Evolutionary conservation across 2,888 invertebrate species (phyloP), one percentile per base, ranked within the genome.

Genomic region (Aelia acuminata): DNA sequence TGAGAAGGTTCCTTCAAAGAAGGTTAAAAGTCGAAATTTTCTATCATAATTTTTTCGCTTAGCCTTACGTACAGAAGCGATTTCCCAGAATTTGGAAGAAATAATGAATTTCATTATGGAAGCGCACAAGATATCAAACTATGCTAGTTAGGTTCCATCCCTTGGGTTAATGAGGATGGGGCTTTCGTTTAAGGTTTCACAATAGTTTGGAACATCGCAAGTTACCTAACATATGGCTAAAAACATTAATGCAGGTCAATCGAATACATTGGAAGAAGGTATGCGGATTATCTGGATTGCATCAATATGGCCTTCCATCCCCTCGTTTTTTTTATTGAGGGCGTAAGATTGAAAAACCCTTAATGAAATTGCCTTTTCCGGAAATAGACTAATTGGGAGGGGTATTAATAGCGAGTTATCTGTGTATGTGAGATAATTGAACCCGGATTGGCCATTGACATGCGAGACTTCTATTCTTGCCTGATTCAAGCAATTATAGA

Each of bases 321-420:
- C n/a, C n/a, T n/a, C n/a, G n/a, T n/a, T n/a, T 57, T 57, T 31
- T 70, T 35, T 70, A 63, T 70, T 35, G 31, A 70, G 35, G 31
- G 63, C 63, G 3, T 3, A 35, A 35, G 18, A 35, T 70, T 20
- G 35, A 20, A 7, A 35, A 35, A 15, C 31, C 63, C 31, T 70
- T 70, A 70, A 70, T 70, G 31, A 70, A 70, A 70, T 70, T 70
- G 63, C 31, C 20, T 20, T 70, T 70, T 70, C 63, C 35, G 18
- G 15, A 70, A 35, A 70, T 35, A 31, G 63, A 70, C 63, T 35
- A 70, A 70, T 35, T 70, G 63, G 63, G 18, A 5, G 1, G 18
- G 10, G 18, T 70, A 70, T 70, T 70, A 70, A 70, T 70, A 70
- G 63, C 63, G 35, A 70, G 31, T 70, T 70, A 70, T 70, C 63